Conservation (phyloP, 2,888 invertebrate species). For the Rhamnusium bicolor region DNA sequence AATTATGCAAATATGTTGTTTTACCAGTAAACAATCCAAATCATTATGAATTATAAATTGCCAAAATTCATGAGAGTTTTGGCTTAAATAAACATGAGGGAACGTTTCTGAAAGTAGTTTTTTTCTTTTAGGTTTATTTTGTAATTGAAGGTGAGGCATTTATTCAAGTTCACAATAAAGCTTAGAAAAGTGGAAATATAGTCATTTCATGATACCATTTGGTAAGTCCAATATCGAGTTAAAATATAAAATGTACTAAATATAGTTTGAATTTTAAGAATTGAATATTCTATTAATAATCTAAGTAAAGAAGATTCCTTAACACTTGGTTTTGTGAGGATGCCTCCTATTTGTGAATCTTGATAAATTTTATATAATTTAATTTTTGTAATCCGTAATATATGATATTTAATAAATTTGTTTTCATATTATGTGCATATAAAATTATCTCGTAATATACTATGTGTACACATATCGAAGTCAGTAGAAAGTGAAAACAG, state of each 20-base stretch:
- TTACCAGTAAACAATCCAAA: too few relatives aligned
- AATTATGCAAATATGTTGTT: too few relatives aligned
- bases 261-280: conserved; percentile 19
- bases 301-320: conserved; percentile 20
- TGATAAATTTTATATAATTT: neutral
- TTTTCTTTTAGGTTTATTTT: conserved; percentile 34
- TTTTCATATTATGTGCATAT: too few relatives aligned
- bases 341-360: neutral
- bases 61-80: neutral
- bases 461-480: too few relatives aligned
- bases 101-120: neutral
- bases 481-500: too few relatives aligned
- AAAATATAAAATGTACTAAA: neutral
- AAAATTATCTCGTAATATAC: too few relatives aligned
- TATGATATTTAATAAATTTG: too few relatives aligned
- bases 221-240: conserved; percentile 22
- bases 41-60: neutral
- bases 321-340: conserved; percentile 25
- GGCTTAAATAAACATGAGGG: neutral
- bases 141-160: conserved; percentile 33
- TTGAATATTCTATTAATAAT: conserved; percentile 36
- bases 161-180: conserved; percentile 35
- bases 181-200: neutral
- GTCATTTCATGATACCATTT: conserved; percentile 24
- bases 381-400: too few relatives aligned